Percentiles rank a stretch among this genome's conserved stretches.
Conservation (phyloP, 2,113 vertebrate genomes). For the cattle (Bos taurus) region ARS-UCD2.0 NC_037329.1:55140501-55141000, state of each 20-base stretch:
- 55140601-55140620: not conserved
- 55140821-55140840: not conserved
- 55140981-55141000: not conserved
- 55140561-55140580: not conserved
- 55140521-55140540: not conserved
- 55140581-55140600: not conserved
- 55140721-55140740: not conserved
- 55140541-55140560: not conserved
- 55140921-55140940: not conserved
- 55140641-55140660: not conserved
- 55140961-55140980: not conserved
- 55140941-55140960: not conserved
- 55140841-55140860: fast-evolving
- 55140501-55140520: not conserved
- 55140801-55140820: not conserved
- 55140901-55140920: not conserved
- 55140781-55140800: not conserved
- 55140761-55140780: not conserved
- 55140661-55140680: not conserved
- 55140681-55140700: fast-evolving
- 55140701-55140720: not conserved
- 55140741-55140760: not conserved
- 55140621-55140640: not conserved
- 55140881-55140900: not conserved
- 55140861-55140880: not conserved